These are phyloP conservation scores for Caenorhabditis uteleia DNA, from an alignment of 2,888 invertebrate genomes.

Conservation along the genomic window DNA sequence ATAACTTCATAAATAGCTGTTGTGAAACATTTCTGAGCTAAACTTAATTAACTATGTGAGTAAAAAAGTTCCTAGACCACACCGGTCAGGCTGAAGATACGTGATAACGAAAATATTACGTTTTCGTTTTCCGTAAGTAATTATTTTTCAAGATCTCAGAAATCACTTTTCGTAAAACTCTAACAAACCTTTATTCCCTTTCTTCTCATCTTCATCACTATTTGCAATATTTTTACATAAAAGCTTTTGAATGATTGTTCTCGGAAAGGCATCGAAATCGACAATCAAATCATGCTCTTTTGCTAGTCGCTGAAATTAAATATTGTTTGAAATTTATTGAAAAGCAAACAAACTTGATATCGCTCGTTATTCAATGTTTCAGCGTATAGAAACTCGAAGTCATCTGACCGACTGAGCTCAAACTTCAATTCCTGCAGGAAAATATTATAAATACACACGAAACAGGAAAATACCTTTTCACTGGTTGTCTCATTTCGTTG, in stretches of 20 bases:
- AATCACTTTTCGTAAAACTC: too few relatives aligned
- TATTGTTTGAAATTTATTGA: background rate
- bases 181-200: too few relatives aligned
- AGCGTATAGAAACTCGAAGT: constrained; percentile 33
- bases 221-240: constrained; percentile 16
- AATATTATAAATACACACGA: background rate
- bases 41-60: too few relatives aligned
- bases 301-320: constrained; percentile 3
- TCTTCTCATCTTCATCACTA: background rate
- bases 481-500: constrained; percentile 18
- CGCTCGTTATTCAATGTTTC: constrained; percentile 27
- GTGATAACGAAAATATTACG: too few relatives aligned
- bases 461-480: constrained; percentile 11
- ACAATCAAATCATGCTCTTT: constrained; percentile 25
- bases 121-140: too few relatives aligned
- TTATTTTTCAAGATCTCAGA: too few relatives aligned
- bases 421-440: constrained; percentile 21
- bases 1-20: too few relatives aligned
- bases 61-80: too few relatives aligned
- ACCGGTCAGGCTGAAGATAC: too few relatives aligned
- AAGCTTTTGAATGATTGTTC: constrained; percentile 22
- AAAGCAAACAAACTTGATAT: constrained; percentile 12
- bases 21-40: too few relatives aligned
- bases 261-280: constrained; percentile 33
- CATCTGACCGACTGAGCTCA: constrained; percentile 23